Percentiles rank a stretch among this genome's conserved stretches.
These are phyloP conservation scores for Hydrotaea cyrtoneurina DNA, from an alignment of 2,888 invertebrate species.

Conservation along the genomic window DNA sequence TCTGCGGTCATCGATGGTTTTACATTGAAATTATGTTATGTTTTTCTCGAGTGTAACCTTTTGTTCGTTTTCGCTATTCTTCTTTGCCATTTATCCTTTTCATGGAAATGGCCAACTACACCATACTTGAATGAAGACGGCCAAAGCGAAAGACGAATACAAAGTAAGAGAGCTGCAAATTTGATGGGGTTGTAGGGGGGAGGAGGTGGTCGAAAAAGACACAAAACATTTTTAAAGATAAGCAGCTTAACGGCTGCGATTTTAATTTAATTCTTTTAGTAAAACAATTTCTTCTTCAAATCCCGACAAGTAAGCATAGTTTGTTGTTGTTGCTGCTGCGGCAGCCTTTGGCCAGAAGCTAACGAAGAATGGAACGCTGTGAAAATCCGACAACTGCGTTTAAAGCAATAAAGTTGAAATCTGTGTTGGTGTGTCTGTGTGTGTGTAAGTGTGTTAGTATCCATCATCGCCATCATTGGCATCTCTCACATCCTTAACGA, in stretches of 20 bases:
- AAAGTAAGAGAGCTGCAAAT: slow-evolving; percentile 21
- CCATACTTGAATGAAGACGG: slow-evolving; percentile 2
- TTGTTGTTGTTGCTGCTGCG: too few relatives aligned
- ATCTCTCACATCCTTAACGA: slow-evolving; percentile 18
- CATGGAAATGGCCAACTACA: slow-evolving; percentile 23
- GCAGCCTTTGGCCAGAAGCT: neutral
- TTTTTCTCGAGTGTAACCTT: neutral
- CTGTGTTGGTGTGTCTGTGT: too few relatives aligned
- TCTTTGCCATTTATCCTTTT: slow-evolving; percentile 14
- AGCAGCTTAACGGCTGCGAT: slow-evolving; percentile 57
- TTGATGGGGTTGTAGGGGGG: neutral
- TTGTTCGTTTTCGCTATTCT: neutral
- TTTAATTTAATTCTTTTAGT: slow-evolving; percentile 60
- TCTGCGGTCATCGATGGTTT: neutral
- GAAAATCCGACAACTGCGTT: neutral
- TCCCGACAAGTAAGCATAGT: too few relatives aligned
- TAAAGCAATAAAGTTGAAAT: slow-evolving; percentile 14
- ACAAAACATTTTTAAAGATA: slow-evolving; percentile 49
- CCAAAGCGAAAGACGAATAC: slow-evolving; percentile 7
- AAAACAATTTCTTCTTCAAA: slow-evolving; percentile 37
- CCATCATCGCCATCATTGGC: slow-evolving; percentile 26
- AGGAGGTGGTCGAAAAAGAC: neutral
- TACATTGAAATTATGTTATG: neutral
- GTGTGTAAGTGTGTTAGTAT: slow-evolving; percentile 22
- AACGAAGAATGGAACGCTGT: neutral